These are phyloP conservation scores for Papilio polyxenes DNA, from an alignment of 1,140 invertebrate species.

Conservation along the genomic window DNA sequence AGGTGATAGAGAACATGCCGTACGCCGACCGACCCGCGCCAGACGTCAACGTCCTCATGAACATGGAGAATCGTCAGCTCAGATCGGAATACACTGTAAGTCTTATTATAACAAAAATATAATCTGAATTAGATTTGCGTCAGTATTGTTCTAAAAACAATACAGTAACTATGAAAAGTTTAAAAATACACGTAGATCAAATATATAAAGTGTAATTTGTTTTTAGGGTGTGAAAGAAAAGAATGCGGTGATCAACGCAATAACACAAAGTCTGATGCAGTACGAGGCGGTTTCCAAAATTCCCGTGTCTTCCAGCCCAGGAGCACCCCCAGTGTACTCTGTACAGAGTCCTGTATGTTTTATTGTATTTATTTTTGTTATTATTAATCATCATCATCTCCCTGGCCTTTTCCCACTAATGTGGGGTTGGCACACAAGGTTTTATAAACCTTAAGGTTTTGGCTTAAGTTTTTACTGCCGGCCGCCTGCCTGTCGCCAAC, in stretches of 20 bases:
- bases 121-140: background rate
- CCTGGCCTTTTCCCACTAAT: no score
- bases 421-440: no score
- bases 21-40: conserved; percentile 64
- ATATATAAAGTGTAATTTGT: conserved; percentile 21
- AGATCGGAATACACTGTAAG: conserved; percentile 27
- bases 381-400: background rate
- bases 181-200: background rate
- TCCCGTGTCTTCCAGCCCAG: conserved; percentile 83
- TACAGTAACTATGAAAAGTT: background rate
- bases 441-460: no score
- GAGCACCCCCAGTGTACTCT: conserved; percentile 85
- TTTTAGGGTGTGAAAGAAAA: conserved; percentile 85
- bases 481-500: no score
- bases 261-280: conserved; percentile 95
- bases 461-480: no score
- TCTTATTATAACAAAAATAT: background rate
- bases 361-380: background rate
- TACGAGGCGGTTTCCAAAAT: conserved; percentile 84
- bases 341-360: conserved; percentile 82
- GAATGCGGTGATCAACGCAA: conserved; percentile 91
- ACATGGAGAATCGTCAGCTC: conserved; percentile 50
- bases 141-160: no score
- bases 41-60: conserved; percentile 61
- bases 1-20: conserved; percentile 87